Evolutionary conservation across 2,113 vertebrate genomes (phyloP), one percentile per base, ranked within the genome.

Genomic region (Pelmatolapia mariae): DNA sequence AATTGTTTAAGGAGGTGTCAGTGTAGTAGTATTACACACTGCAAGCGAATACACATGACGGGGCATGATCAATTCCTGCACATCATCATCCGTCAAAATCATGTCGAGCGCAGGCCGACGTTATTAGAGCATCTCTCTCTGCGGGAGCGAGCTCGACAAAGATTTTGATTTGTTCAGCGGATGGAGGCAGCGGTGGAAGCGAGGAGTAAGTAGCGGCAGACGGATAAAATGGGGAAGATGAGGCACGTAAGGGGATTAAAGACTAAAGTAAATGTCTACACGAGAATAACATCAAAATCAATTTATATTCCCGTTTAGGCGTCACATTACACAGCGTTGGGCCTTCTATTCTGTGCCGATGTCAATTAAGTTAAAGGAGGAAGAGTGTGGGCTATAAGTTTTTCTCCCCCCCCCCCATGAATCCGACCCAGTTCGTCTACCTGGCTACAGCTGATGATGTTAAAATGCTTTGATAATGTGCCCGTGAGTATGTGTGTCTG

Each of bases 181-280:
- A 43, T 38, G 40, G 79, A 79, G 52, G 81, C 47, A 66, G 61
- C 3, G 10, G 68, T 6, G 29, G 57, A 63, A 66, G 45, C 22
- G 50, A 82, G 10, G 43, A 82, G 50, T n/a, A 82, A 88, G 80
- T 4, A 57, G 80, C 81, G 82, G 84, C 31, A 26, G 56, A 78
- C 61, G 81, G 86, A 79, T 45, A 52, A 89, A 86, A 89, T 29
- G 68, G 29, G 56, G 66, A 63, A 57, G 78, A 87, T n/a, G 73
- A 87, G 68, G 50, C 26, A 57, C 4, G 15, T 86, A 86, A 89
- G 84, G 63, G 91, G 89, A 91, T 91, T 86, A 88, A 82, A 86
- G 85, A 89, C 61, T 86, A 33, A 87, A 92, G 83, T 73, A 59
- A 90, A 89, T 85, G 90, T 84, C 82, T 50, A 57, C 90, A 87